Evolutionary conservation across 1,140 invertebrate species (phyloP).

Genomic region (Drosophila ercepeae): DNA sequence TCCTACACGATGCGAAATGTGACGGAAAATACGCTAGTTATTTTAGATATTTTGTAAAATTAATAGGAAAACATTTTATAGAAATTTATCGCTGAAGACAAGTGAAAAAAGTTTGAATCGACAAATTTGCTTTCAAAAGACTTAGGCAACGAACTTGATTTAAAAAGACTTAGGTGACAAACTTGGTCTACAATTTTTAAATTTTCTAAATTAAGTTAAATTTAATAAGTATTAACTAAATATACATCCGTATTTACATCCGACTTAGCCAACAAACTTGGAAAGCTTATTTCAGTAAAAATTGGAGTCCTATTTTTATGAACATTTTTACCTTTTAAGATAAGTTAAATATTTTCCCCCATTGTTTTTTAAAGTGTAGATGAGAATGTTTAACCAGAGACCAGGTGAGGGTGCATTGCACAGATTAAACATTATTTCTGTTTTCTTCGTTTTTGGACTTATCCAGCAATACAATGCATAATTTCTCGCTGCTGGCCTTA

Average conservation of each 20-base stretch:
- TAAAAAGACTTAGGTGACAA: neutral
- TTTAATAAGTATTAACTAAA: too few relatives aligned
- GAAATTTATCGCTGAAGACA: too few relatives aligned
- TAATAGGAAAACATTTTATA: slow-evolving; percentile 6
- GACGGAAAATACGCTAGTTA: slow-evolving; percentile 2
- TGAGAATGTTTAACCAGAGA: slow-evolving; percentile 8
- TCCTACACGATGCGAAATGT: slow-evolving; percentile 28
- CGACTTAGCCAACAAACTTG: too few relatives aligned
- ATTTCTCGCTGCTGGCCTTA: slow-evolving; percentile 68
- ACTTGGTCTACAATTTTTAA: neutral
- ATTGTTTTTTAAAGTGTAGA: slow-evolving; percentile 5
- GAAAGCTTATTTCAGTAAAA: too few relatives aligned
- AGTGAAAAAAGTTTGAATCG: too few relatives aligned
- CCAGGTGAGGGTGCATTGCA: slow-evolving; percentile 58
- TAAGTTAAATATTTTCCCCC: neutral
- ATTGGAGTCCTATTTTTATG: too few relatives aligned
- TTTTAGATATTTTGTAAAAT: slow-evolving; percentile 3
- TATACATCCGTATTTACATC: too few relatives aligned
- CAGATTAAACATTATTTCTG: slow-evolving; percentile 70
- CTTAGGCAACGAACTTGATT: neutral
- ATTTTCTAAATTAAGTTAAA: too few relatives aligned
- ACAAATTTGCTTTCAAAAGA: neutral
- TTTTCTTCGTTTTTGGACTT: slow-evolving; percentile 13
- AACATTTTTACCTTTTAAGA: too few relatives aligned
- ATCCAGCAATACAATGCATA: slow-evolving; percentile 65